Percentiles rank a stretch among this genome's conserved stretches.
Conservation (phyloP, 2,797 vertebrate genomes). For the Gymnothorax javanicus region DNA sequence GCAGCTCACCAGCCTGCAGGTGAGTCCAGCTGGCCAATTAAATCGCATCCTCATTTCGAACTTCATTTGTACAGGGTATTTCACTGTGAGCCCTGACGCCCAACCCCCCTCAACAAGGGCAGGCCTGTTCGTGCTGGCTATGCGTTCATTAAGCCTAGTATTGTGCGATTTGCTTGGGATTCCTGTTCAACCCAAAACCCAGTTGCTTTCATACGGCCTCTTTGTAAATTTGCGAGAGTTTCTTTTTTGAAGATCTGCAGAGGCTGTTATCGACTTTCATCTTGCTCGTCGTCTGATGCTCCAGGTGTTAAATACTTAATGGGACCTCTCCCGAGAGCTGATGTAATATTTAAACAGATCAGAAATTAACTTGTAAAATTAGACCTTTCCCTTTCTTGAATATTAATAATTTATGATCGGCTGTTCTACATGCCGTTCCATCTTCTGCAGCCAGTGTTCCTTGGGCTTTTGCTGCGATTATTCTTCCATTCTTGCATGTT, state of each 20-base stretch:
- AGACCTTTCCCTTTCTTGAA: not conserved
- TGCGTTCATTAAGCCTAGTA: too few relatives aligned
- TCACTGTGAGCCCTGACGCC: too few relatives aligned
- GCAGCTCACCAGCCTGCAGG: conserved; percentile 90
- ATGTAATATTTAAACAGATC: not conserved
- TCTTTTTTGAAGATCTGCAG: not conserved
- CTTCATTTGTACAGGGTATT: too few relatives aligned
- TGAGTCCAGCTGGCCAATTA: conserved; percentile 57
- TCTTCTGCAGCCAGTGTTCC: not conserved
- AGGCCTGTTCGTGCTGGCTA: too few relatives aligned
- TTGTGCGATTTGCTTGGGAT: not conserved
- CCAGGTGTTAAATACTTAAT: not conserved
- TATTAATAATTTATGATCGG: not conserved
- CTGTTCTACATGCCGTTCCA: not conserved
- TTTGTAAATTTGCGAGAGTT: not conserved
- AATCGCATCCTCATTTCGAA: too few relatives aligned
- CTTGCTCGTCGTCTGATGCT: not conserved
- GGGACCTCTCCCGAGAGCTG: not conserved
- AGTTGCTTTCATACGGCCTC: not conserved
- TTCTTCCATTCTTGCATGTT: not conserved
- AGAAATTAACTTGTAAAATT: not conserved
- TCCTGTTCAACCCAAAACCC: not conserved
- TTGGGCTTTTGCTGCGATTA: not conserved
- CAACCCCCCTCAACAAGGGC: too few relatives aligned
- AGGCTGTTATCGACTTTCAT: not conserved